These are phyloP conservation scores for Cairina moschata DNA, from an alignment of 2,113 vertebrate species.

Conservation along the genomic window DNA sequence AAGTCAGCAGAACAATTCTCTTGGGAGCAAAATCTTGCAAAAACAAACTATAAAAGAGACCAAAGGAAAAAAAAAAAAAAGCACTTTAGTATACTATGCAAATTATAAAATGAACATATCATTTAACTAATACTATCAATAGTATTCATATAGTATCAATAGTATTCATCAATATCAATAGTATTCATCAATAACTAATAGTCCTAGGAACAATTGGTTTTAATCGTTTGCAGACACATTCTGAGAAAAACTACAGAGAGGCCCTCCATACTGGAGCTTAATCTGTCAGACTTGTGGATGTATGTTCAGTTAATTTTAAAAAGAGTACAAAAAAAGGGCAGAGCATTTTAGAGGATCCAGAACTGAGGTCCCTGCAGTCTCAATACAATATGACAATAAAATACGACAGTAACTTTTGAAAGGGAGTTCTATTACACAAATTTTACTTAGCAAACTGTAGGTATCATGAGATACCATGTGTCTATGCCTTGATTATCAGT, in stretches of 20 bases:
- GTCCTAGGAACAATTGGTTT: not conserved
- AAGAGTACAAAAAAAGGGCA: not conserved
- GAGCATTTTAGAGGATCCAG: not conserved
- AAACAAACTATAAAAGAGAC: slow-evolving; percentile 82
- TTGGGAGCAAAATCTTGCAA: slow-evolving; percentile 88
- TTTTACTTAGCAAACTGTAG: not conserved
- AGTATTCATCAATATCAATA: too few relatives aligned
- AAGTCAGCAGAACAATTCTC: slow-evolving; percentile 92
- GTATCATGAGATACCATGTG: not conserved
- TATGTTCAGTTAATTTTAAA: not conserved
- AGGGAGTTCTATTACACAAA: not conserved
- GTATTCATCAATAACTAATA: too few relatives aligned
- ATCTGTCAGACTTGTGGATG: not conserved
- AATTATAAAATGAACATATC: not conserved
- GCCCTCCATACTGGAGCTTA: not conserved
- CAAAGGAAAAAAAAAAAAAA: not conserved
- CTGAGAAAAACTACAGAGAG: not conserved
- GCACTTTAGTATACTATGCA: not conserved
- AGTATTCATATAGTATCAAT: too few relatives aligned
- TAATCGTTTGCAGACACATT: not conserved
- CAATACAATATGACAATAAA: not conserved
- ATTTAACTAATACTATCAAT: too few relatives aligned
- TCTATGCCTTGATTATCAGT: rapidly evolving
- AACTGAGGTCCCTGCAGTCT: not conserved
- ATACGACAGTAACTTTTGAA: not conserved